phyloP scores from a whole-genome alignment of 2,888 invertebrate species.

The Caenorhabditis becei region DNA sequence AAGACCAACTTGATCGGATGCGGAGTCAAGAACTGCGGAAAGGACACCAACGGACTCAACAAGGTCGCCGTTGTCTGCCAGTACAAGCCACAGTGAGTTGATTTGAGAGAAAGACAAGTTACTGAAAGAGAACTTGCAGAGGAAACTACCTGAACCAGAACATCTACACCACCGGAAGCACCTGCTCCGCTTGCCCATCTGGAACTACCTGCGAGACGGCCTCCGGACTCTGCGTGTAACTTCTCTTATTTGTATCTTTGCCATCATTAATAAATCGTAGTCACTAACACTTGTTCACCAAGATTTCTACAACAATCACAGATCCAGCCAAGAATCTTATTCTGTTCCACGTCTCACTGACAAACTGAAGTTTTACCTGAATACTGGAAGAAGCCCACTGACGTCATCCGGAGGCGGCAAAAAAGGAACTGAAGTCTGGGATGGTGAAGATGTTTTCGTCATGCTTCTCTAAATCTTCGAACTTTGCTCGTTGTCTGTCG shows the following conservation, averaged over 20 bases:
- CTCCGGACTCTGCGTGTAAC: constrained; percentile 43
- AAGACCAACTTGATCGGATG: constrained; percentile 51
- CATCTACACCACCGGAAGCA: constrained; percentile 45
- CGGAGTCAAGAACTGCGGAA: constrained; percentile 57
- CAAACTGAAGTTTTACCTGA: too few species aligned
- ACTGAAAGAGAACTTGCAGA: constrained; percentile 21
- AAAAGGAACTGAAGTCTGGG: too few species aligned
- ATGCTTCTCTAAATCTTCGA: not conserved
- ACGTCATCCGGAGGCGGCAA: too few species aligned
- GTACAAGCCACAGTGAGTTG: constrained; percentile 52
- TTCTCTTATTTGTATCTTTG: constrained; percentile 5
- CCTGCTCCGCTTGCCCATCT: constrained; percentile 51
- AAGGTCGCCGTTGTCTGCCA: constrained; percentile 56
- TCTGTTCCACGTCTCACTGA: too few species aligned
- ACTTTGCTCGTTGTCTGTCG: not conserved
- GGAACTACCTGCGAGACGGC: constrained; percentile 49
- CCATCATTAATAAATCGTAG: constrained; percentile 14
- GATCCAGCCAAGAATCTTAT: too few species aligned
- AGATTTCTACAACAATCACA: too few species aligned
- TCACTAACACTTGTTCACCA: constrained; percentile 3
- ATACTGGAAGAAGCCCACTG: too few species aligned
- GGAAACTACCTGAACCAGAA: constrained; percentile 51
- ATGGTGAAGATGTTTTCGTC: too few species aligned
- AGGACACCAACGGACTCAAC: constrained; percentile 34
- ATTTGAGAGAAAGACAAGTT: not conserved